Conservation (phyloP, 2,888 invertebrate species). For the Cabera pusaria region DNA sequence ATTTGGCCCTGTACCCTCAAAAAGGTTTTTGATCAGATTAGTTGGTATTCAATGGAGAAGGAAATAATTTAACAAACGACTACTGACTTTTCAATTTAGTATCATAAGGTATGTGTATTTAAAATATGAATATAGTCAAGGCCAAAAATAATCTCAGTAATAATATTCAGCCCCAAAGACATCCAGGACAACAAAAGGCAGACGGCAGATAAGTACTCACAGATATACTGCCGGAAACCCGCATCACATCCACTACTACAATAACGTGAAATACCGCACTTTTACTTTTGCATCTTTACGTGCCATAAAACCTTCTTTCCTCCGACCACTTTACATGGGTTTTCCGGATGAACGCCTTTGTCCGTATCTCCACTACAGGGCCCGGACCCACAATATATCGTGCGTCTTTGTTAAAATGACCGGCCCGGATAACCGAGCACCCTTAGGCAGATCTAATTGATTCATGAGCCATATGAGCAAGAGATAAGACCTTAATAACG, state of each 20-base stretch:
- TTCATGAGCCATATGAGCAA: constrained; percentile 54
- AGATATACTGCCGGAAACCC: constrained; percentile 5
- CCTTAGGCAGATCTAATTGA: constrained; percentile 51
- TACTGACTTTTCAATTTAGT: no score
- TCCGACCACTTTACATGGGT: constrained; percentile 33
- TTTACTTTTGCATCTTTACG: constrained; percentile 27
- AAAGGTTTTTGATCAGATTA: no score
- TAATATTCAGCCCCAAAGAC: no score
- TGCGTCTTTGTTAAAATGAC: constrained; percentile 40
- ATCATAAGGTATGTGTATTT: no score
- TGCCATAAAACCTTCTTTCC: constrained; percentile 31
- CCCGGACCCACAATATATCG: constrained; percentile 37
- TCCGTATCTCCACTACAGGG: constrained; percentile 32
- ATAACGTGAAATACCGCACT: constrained; percentile 25
- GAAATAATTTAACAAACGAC: no score
- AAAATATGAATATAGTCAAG: no score
- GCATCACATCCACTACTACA: constrained; percentile 18
- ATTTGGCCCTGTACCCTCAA: no score
- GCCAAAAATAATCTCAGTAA: no score
- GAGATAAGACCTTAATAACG: constrained; percentile 55
- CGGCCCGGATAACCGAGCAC: constrained; percentile 24
- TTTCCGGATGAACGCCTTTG: constrained; percentile 38
- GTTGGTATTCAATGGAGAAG: no score
- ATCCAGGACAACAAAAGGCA: no score
- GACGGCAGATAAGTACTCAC: no score